These are phyloP conservation scores for Anguilla obscura DNA, from an alignment of 2,797 vertebrate species.

Conservation along the genomic window DNA sequence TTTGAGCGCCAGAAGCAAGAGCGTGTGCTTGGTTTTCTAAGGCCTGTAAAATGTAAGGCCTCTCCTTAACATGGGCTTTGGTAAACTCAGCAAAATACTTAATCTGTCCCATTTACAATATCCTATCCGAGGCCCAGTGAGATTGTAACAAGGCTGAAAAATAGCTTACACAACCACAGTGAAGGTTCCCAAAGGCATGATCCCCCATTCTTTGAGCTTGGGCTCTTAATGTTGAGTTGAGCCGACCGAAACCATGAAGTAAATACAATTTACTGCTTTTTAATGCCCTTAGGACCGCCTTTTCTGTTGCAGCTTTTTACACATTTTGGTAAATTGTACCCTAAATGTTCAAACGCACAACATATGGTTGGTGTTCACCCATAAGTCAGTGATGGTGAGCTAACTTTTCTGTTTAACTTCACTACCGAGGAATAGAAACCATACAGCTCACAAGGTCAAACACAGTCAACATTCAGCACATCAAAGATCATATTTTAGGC, in stretches of 20 bases:
- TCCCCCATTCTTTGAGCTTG: background rate
- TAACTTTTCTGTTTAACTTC: background rate
- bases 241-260: background rate
- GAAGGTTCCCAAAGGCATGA: background rate
- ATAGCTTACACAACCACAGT: background rate
- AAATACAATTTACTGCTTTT: background rate
- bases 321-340: background rate
- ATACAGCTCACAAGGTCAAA: background rate
- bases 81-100: background rate
- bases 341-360: background rate
- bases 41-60: background rate
- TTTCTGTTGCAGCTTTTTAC: background rate
- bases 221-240: constrained; percentile 1
- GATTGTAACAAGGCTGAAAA: background rate
- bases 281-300: background rate
- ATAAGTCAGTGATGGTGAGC: background rate
- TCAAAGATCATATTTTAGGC: background rate
- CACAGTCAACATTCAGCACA: background rate
- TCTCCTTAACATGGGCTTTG: background rate
- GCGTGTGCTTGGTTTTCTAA: background rate
- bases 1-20: background rate
- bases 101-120: background rate
- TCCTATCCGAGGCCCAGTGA: background rate
- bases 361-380: background rate
- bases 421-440: background rate